Conservation (phyloP, 1,140 invertebrate genomes). For the Calosoma granatense region DNA sequence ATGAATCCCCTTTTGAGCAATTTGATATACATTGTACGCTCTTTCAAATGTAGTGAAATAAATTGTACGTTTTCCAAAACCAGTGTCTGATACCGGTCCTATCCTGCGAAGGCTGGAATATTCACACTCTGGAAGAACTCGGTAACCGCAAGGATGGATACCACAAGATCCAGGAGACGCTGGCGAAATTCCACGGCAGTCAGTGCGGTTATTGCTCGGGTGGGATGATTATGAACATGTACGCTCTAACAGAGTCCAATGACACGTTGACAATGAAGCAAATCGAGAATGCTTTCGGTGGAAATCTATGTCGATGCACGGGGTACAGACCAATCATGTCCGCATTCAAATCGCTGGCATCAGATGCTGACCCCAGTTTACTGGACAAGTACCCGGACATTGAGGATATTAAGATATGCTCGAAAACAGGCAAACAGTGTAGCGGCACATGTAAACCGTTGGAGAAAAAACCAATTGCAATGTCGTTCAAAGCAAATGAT, state of each 20-base stretch:
- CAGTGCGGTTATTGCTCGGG: constrained; percentile 77
- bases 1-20: too few relatives aligned
- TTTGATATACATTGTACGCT: too few relatives aligned
- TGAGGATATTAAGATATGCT: constrained; percentile 33
- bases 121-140: constrained; percentile 70
- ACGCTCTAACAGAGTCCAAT: constrained; percentile 43
- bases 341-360: constrained; percentile 65
- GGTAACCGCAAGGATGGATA: constrained; percentile 58
- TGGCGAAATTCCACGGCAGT: constrained; percentile 62
- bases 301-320: constrained; percentile 81
- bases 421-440: not conserved
- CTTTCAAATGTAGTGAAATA: too few relatives aligned
- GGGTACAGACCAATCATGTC: constrained; percentile 79
- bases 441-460: not conserved
- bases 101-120: constrained; percentile 59
- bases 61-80: too few relatives aligned
- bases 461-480: not conserved
- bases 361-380: constrained; percentile 42
- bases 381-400: constrained; percentile 46
- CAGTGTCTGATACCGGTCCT: constrained; percentile 64
- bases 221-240: constrained; percentile 83
- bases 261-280: constrained; percentile 50
- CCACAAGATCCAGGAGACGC: constrained; percentile 53
- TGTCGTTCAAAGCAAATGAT: constrained; percentile 17
- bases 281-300: constrained; percentile 65